phyloP scores from a whole-genome alignment of 2,113 vertebrate genomes.

The Tetrao urogallus region DNA sequence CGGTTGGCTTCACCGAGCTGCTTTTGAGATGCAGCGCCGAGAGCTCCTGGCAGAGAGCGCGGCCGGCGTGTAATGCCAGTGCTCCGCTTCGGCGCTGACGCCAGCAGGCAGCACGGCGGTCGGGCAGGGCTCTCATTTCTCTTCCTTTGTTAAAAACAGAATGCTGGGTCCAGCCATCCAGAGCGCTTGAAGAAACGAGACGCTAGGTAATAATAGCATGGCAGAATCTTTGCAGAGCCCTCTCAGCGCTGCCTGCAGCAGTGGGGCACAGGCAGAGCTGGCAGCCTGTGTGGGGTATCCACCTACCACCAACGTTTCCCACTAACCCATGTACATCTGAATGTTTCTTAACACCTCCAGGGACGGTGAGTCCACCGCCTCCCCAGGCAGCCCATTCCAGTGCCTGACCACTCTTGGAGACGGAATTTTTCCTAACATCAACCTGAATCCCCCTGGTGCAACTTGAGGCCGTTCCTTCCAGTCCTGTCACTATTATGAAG shows the following conservation, averaged over 20 bases:
- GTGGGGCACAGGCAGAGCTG: no score
- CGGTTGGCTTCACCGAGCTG: neutral
- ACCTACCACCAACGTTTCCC: no score
- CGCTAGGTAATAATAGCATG: neutral
- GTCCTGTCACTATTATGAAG: no score
- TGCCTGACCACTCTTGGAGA: no score
- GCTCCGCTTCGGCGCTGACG: neutral
- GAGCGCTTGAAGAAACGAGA: neutral
- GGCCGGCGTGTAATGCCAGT: fast-evolving
- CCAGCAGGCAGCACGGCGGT: neutral
- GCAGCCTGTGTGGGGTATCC: no score
- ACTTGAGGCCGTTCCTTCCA: no score
- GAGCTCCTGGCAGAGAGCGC: neutral
- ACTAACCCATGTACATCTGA: no score
- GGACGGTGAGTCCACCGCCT: no score
- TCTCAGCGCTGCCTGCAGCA: neutral
- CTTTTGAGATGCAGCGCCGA: neutral
- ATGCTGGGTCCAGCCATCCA: neutral
- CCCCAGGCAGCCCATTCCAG: no score
- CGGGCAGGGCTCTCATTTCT: neutral
- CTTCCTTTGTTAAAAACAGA: neutral
- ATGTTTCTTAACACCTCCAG: no score
- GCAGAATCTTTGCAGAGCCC: neutral
- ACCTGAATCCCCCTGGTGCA: no score
- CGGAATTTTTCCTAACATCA: no score